Conservation (phyloP, 2,888 invertebrate species). For the Acrobasis consociella region DNA sequence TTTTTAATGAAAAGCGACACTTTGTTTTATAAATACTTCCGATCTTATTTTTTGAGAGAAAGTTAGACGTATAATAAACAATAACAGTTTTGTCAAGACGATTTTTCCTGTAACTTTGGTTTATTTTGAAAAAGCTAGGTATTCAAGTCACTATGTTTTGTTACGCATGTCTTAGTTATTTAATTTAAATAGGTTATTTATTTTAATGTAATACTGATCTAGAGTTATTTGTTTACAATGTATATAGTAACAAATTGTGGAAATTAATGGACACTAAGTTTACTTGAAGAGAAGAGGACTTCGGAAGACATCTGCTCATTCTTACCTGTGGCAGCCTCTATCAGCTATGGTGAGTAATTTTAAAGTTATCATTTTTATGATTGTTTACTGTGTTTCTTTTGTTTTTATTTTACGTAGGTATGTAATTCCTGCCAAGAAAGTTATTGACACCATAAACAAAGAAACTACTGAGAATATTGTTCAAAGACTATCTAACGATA, state of each 20-base stretch:
- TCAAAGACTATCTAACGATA: too few relatives aligned
- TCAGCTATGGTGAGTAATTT: background rate
- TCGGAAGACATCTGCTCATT: background rate
- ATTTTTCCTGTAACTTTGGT: conserved; percentile 29
- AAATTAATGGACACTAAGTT: conserved; percentile 23
- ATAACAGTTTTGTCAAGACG: conserved; percentile 59
- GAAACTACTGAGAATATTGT: too few relatives aligned
- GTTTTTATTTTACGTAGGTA: too few relatives aligned
- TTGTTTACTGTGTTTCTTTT: too few relatives aligned
- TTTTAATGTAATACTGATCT: too few relatives aligned
- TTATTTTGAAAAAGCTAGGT: background rate
- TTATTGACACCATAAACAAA: too few relatives aligned
- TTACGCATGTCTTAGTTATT: background rate
- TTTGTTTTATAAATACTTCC: conserved; percentile 49
- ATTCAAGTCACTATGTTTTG: background rate
- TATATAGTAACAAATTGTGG: background rate
- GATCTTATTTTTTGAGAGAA: conserved; percentile 33
- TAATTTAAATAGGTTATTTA: background rate
- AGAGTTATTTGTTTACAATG: background rate
- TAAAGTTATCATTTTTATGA: too few relatives aligned
- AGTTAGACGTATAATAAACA: conserved; percentile 30
- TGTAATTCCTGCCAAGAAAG: too few relatives aligned
- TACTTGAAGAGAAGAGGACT: background rate
- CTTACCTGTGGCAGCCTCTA: background rate
- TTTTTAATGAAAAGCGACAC: conserved; percentile 40